Evolutionary conservation across 2,113 vertebrate species (phyloP), one percentile per base, ranked within the genome.

Genomic region (Climacteris rufus): DNA sequence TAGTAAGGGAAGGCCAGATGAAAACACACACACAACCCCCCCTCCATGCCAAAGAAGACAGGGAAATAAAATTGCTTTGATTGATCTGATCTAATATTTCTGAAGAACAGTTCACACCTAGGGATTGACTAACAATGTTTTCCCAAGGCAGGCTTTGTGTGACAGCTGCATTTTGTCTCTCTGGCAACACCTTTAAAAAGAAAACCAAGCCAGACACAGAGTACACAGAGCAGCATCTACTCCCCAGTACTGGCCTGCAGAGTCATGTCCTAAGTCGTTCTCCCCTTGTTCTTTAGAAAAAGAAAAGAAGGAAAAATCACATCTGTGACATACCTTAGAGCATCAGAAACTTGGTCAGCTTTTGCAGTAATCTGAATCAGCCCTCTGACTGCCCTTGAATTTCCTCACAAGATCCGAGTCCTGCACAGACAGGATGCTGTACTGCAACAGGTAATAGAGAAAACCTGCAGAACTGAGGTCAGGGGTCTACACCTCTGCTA

Each of bases 1-100:
- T 12, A 57, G 30, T 42, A 54, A 25, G 33, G 27, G 35, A 63
- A 54, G 59, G 72, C 4, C 39, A 57, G 33, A 27, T 22, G 22
- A 87, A 60, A 92, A 40, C 11, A 35, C 2, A 4, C 28, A 49
- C 19, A 22, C 14, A 42, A 42, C 11, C 0, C 23, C 45, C 28
- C 11, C 0, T 21, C 45, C 28, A 42, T 0, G 5, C 63, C 61
- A 66, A 68, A 31, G 42, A 5, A 1, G 13, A 35, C 2, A 30
- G 18, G 31, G 49, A 79, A 85, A 76, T 22, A 57, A 59, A 83
- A 81, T 5, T 59, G 25, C 39, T 30, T 63, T 50, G n/a, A 61
- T 2, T 45, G 16, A 14, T 66, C 50, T 7, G 28, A 74, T 57
- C 39, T 72, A 78, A 23, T 27, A 21, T 11, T 25, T 63, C 56